phyloP scores from a whole-genome alignment of 2,888 invertebrate species.

The Perizoma affinitatum region DNA sequence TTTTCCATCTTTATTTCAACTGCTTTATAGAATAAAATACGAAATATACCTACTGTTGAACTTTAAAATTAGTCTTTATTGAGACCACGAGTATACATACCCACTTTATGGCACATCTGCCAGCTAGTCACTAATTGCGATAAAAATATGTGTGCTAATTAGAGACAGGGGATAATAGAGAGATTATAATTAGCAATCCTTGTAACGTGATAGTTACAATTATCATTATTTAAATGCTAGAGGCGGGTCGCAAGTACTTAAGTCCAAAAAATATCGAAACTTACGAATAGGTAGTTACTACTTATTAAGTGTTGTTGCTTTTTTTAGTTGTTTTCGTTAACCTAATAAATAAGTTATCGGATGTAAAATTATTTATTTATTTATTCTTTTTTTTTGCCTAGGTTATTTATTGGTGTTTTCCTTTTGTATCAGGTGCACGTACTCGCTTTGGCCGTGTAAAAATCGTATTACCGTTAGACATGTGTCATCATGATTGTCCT shows the following conservation, averaged over 20 bases:
- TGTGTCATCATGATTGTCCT: constrained; percentile 81
- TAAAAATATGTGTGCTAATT: constrained; percentile 10
- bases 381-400: too few species aligned
- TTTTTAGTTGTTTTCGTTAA: too few species aligned
- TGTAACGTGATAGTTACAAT: constrained; percentile 12
- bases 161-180: constrained; percentile 4
- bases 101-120: constrained; percentile 16
- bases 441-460: constrained; percentile 53
- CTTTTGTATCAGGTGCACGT: constrained; percentile 55
- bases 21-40: constrained; percentile 5
- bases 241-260: too few species aligned
- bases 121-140: constrained; percentile 12
- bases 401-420: too few species aligned
- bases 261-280: too few species aligned
- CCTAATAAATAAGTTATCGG: too few species aligned
- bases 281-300: too few species aligned
- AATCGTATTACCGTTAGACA: constrained; percentile 79
- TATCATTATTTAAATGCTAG: too few species aligned
- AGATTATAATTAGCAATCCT: constrained; percentile 4
- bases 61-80: constrained; percentile 9
- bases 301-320: too few species aligned
- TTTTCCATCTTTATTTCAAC: constrained; percentile 21
- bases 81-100: constrained; percentile 14
- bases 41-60: not conserved
- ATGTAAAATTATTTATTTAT: too few species aligned